A percentile compares a stretch with the other conserved stretches of the same genome.
Evolutionary conservation across 1,140 invertebrate genomes (phyloP).

Genomic region (Platyura marginata): DNA sequence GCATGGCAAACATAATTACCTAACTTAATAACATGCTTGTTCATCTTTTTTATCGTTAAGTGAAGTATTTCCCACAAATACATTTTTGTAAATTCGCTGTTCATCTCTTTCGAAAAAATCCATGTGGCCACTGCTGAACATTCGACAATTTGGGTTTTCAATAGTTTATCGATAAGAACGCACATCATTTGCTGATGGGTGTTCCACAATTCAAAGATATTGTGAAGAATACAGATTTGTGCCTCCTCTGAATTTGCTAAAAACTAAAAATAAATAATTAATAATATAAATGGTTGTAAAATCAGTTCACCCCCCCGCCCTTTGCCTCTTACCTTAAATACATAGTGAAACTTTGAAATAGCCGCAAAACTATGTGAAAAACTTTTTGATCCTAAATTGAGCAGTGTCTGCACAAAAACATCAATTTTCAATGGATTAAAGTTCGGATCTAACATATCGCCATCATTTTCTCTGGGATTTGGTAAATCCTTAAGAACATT

Average conservation of each 20-base stretch:
- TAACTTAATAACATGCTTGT: conserved; percentile 80
- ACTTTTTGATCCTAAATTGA: conserved; percentile 88
- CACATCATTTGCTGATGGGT: conserved; percentile 94
- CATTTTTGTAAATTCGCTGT: conserved; percentile 78
- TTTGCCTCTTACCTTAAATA: conserved; percentile 54
- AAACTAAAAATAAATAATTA: conserved; percentile 30
- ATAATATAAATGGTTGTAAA: not conserved
- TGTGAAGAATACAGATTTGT: conserved; percentile 84
- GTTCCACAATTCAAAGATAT: conserved; percentile 87
- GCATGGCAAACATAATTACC: conserved; percentile 22
- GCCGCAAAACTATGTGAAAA: conserved; percentile 97
- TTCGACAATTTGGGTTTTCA: conserved; percentile 94
- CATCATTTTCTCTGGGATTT: conserved; percentile 52
- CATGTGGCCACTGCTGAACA: conserved; percentile 94
- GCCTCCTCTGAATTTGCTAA: conserved; percentile 87
- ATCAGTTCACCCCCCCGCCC: not conserved
- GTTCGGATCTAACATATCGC: conserved; percentile 36
- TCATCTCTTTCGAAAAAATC: conserved; percentile 97
- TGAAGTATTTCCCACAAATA: conserved; percentile 98
- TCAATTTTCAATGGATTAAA: conserved; percentile 90
- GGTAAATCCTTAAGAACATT: conserved; percentile 72
- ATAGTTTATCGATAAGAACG: conserved; percentile 88
- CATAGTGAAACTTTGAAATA: conserved; percentile 89
- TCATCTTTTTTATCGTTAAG: conserved; percentile 91
- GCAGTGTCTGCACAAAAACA: conserved; percentile 86